Conservation (phyloP, 2,797 vertebrate genomes). For the Martes flavigula region DNA sequence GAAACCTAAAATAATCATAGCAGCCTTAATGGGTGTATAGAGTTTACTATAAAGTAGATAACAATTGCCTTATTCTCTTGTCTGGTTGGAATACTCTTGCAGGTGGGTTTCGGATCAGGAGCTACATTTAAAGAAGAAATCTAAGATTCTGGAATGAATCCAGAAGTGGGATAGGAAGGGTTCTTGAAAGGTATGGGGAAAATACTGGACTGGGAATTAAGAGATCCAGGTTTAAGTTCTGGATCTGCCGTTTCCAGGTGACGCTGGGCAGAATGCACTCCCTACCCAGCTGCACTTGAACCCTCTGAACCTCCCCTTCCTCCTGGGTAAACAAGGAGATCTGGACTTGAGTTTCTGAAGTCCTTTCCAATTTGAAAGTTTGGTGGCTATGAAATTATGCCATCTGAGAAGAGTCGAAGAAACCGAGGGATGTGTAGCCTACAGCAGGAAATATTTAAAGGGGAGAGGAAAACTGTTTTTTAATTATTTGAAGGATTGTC, state of each 20-base stretch:
- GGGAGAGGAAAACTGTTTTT: neutral
- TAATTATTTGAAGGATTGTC: neutral
- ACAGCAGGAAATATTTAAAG: neutral
- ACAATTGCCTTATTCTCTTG: neutral
- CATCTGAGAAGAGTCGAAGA: neutral
- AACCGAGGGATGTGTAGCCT: neutral
- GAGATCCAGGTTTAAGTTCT: neutral
- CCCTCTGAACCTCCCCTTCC: neutral
- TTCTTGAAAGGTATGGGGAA: neutral
- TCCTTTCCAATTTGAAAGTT: neutral
- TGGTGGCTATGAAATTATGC: neutral
- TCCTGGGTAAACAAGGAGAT: neutral
- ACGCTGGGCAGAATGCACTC: neutral
- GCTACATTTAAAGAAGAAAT: neutral
- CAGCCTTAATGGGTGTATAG: neutral
- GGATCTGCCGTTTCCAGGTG: neutral
- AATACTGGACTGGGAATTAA: neutral
- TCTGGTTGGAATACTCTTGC: neutral
- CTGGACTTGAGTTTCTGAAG: constrained; percentile 13
- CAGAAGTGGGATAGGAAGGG: neutral
- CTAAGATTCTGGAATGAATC: neutral
- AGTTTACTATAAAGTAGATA: neutral
- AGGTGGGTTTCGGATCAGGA: neutral
- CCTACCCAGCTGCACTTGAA: neutral
- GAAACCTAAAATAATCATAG: neutral